Conservation (phyloP, 2,888 invertebrate species). For the Pterobdella sp. region DNA sequence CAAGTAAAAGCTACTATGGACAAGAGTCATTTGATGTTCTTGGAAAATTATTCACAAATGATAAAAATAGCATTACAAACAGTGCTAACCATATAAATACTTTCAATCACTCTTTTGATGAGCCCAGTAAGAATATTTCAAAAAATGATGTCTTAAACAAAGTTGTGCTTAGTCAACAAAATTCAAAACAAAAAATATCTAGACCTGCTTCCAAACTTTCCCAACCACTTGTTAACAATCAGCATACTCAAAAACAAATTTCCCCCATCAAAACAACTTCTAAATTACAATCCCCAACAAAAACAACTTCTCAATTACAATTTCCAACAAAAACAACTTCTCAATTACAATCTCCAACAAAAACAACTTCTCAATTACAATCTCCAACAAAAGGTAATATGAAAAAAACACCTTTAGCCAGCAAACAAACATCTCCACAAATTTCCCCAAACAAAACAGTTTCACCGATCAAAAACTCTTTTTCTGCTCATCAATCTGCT, state of each 20-base stretch:
- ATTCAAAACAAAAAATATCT: not conserved
- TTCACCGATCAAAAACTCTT: not conserved
- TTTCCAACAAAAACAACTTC: not conserved
- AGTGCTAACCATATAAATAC: not conserved
- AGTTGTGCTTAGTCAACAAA: not conserved
- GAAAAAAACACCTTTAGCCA: not conserved
- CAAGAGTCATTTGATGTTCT: conserved; percentile 19
- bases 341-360: conserved; percentile 6
- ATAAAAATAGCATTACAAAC: not conserved
- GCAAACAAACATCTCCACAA: not conserved
- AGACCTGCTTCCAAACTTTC: not conserved
- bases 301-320: conserved; percentile 2
- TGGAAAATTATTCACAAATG: conserved; percentile 24
- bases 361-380: not conserved
- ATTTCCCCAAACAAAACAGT: not conserved
- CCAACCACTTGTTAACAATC: not conserved
- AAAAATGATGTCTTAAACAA: not conserved
- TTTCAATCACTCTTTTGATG: not conserved
- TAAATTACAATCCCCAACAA: not conserved
- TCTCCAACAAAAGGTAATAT: not conserved
- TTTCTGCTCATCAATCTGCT: not conserved
- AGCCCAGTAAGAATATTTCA: not conserved
- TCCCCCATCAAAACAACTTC: not conserved
- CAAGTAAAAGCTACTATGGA: conserved; percentile 16
- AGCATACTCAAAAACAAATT: too few species aligned